These are phyloP conservation scores for Agonopterix alstromeriana DNA, from an alignment of 2,888 invertebrate species.

Conservation along the genomic window DNA sequence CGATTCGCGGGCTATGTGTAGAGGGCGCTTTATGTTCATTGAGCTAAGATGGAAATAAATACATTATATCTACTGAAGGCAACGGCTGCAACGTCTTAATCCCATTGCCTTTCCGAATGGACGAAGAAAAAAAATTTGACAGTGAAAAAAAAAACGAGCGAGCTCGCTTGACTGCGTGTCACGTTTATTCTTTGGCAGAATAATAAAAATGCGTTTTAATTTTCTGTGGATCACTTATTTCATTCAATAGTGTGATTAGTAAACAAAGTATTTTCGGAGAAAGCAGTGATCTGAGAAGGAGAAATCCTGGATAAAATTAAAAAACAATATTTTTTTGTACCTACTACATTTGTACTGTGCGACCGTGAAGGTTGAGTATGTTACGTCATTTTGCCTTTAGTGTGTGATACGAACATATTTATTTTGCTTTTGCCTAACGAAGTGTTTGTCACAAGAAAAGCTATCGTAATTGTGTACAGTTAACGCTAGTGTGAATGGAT, in stretches of 20 bases:
- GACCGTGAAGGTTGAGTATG: slow-evolving; percentile 77
- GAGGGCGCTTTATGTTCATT: too few species aligned
- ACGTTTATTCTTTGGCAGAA: slow-evolving; percentile 63
- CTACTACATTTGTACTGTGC: slow-evolving; percentile 57
- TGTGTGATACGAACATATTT: slow-evolving; percentile 61
- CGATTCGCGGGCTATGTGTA: too few species aligned
- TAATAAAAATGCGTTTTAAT: slow-evolving; percentile 52
- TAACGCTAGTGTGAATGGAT: slow-evolving; percentile 38
- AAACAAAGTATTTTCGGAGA: slow-evolving; percentile 29
- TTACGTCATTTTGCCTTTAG: slow-evolving; percentile 73
- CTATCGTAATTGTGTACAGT: slow-evolving; percentile 34
- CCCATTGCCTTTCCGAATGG: too few species aligned
- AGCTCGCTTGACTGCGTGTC: slow-evolving; percentile 74
- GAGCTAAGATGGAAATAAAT: too few species aligned
- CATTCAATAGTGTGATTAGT: slow-evolving; percentile 30
- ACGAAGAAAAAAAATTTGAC: background rate
- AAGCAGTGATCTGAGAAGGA: slow-evolving; percentile 25
- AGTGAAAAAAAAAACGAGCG: slow-evolving; percentile 7
- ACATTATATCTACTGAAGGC: too few species aligned
- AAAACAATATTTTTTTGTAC: slow-evolving; percentile 41
- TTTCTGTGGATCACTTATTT: slow-evolving; percentile 39
- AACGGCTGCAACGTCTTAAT: too few species aligned
- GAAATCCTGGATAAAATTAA: background rate
- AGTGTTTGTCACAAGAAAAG: slow-evolving; percentile 42
- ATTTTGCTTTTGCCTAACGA: slow-evolving; percentile 42